Conservation (phyloP, 2,113 vertebrate species). For the Vimba vimba region DNA sequence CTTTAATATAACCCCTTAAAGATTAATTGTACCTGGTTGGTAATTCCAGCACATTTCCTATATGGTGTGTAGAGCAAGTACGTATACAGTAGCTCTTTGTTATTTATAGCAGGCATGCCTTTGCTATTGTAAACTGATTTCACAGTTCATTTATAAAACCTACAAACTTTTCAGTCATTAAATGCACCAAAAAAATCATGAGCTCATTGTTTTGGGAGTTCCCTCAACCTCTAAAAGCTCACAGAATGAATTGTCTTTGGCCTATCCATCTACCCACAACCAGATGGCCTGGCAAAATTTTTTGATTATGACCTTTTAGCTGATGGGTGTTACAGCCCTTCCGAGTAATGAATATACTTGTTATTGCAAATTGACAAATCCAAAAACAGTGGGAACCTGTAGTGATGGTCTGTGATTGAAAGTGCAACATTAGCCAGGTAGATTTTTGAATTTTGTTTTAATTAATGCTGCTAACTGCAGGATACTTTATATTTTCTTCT, state of each 20-base stretch:
- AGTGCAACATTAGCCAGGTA: background rate
- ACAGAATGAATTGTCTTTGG: background rate
- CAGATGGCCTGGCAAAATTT: constrained; percentile 12
- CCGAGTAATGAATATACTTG: background rate
- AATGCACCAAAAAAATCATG: background rate
- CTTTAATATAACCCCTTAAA: background rate
- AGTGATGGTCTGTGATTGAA: background rate
- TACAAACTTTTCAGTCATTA: background rate
- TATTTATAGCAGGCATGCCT: background rate
- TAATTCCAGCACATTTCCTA: background rate
- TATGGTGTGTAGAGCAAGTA: background rate
- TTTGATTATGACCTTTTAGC: constrained; percentile 23
- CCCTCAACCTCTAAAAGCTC: background rate
- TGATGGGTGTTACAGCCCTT: constrained; percentile 9
- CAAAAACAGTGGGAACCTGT: background rate
- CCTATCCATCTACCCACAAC: constrained; percentile 38
- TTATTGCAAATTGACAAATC: background rate
- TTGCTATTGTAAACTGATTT: background rate
- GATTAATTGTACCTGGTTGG: background rate
- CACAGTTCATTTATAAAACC: background rate
- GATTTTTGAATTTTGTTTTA: background rate
- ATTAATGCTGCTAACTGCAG: background rate
- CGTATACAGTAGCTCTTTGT: background rate
- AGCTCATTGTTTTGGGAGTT: background rate
- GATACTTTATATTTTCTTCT: background rate